Conservation (phyloP, 2,113 vertebrate genomes). For the Proteles cristata region DNA sequence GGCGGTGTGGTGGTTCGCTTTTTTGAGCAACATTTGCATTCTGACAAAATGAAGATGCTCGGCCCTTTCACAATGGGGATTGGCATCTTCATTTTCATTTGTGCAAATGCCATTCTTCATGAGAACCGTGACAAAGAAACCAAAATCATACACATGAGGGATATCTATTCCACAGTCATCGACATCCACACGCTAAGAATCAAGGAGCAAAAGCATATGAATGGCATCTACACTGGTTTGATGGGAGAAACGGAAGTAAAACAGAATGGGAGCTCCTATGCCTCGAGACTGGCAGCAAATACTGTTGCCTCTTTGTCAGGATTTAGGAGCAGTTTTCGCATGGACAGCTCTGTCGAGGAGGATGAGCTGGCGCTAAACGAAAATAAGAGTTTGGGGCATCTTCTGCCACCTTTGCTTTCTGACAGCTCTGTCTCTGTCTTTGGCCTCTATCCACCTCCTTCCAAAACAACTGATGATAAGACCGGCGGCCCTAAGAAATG, state of each 20-base stretch:
- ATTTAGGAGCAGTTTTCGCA: slow-evolving; percentile 82
- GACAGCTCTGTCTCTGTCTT: slow-evolving; percentile 87
- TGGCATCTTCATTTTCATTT: slow-evolving; percentile 99
- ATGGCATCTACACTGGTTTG: slow-evolving; percentile 86
- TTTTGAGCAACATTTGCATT: slow-evolving; percentile 95
- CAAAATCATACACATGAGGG: slow-evolving; percentile 99
- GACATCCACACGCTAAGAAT: slow-evolving; percentile 95
- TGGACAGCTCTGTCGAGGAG: slow-evolving; percentile 91
- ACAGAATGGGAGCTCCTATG: slow-evolving; percentile 85
- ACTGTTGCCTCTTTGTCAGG: slow-evolving; percentile 90
- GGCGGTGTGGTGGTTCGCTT: slow-evolving; percentile 90
- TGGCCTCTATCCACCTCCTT: slow-evolving; percentile 88
- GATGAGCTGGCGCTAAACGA: slow-evolving; percentile 88
- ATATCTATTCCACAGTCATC: slow-evolving; percentile 99
- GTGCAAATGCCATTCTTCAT: slow-evolving; percentile 97
- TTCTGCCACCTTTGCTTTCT: slow-evolving; percentile 91
- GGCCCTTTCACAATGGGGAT: slow-evolving; percentile 99
- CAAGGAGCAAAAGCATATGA: slow-evolving; percentile 92
- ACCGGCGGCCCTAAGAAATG: slow-evolving; percentile 88
- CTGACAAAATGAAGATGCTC: slow-evolving; percentile 98
- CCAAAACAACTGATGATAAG: slow-evolving; percentile 87
- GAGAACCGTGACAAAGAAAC: slow-evolving; percentile 99
- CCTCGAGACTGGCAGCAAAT: slow-evolving; percentile 89
- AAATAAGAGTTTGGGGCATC: slow-evolving; percentile 83
- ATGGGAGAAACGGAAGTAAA: slow-evolving; percentile 86